Percentiles rank a stretch among this genome's conserved stretches.
Evolutionary conservation across 2,888 invertebrate species (phyloP).

Genomic region (Automeris io): DNA sequence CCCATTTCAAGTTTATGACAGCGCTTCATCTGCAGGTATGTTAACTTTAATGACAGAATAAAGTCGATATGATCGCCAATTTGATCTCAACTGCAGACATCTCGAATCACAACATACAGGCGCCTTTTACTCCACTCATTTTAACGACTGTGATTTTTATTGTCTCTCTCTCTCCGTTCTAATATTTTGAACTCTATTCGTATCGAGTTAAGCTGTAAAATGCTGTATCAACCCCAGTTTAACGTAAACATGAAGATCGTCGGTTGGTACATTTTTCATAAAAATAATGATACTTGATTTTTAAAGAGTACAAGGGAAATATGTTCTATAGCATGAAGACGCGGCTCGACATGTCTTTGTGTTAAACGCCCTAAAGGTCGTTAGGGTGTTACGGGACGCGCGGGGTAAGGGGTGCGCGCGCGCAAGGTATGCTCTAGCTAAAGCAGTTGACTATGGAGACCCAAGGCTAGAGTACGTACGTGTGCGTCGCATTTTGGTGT

Average conservation of each 20-base stretch:
- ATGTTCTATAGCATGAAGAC: too few species aligned
- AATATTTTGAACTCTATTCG: not conserved
- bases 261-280: not conserved
- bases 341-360: too few species aligned
- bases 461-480: too few species aligned
- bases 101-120: conserved; percentile 26
- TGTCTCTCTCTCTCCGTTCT: not conserved
- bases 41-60: not conserved
- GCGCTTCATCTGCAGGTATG: not conserved
- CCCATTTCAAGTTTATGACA: not conserved
- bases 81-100: conserved; percentile 13
- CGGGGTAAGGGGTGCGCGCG: too few species aligned
- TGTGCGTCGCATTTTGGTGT: too few species aligned
- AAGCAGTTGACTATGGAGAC: too few species aligned
- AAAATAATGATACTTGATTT: not conserved
- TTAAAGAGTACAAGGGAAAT: too few species aligned
- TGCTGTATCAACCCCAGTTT: not conserved
- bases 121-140: conserved; percentile 29
- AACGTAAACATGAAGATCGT: not conserved
- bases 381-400: too few species aligned
- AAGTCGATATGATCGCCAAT: conserved; percentile 13
- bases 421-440: too few species aligned
- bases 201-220: not conserved
- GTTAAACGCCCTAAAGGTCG: too few species aligned
- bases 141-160: conserved; percentile 23